Base-by-base conservation (phyloP, 2,113 vertebrate genomes). In the Campylomormyrus numenius region DNA sequence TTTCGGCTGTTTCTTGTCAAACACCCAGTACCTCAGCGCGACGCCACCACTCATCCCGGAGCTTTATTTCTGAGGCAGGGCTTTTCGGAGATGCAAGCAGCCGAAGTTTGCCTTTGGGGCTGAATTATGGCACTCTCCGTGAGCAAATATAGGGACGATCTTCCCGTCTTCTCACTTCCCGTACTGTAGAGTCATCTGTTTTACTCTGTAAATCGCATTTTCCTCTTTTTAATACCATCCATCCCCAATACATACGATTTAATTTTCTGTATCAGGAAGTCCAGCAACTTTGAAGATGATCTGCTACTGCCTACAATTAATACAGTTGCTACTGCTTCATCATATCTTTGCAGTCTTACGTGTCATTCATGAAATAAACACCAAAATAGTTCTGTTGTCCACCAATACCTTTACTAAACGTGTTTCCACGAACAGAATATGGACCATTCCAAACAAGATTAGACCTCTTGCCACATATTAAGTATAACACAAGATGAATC, bases 401-500 rank as follows among this genome's bases (percentile, higher is more conserved):
- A 70, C 10, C n/a, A 70, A 70, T 70, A 70, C 62, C 10, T 70
- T 10, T 66, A 66, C 62, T 70, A 31, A 31, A 70, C 7, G 42
- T 45, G 46, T 21, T 45, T 85, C 17, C 39, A 24, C 10, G 8
- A 48, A 85, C n/a, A 19, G 3, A 31, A 70, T 70, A 31, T 70
- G 27, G 27, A 31, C 27, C n/a, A 80, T 42, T 80, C 15, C 74
- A 42, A 80, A 80, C 13, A 35, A 80, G 74, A 19, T 80, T 19
- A 80, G 74, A 80, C 93, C 92, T 92, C 92, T 91, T 66, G 87
- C 91, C 24, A n/a, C 85, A 77, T 90, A 92, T 93, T 93, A 94
- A 94, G 95, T 94, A 92, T 94, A 93, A 93, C 91, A 93, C 92
- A 91, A 91, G 91, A 93, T 94, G 87, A 56, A 90, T 85, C 92